phyloP scores from a whole-genome alignment of 2,888 invertebrate genomes.

The Aspidapion aeneum region DNA sequence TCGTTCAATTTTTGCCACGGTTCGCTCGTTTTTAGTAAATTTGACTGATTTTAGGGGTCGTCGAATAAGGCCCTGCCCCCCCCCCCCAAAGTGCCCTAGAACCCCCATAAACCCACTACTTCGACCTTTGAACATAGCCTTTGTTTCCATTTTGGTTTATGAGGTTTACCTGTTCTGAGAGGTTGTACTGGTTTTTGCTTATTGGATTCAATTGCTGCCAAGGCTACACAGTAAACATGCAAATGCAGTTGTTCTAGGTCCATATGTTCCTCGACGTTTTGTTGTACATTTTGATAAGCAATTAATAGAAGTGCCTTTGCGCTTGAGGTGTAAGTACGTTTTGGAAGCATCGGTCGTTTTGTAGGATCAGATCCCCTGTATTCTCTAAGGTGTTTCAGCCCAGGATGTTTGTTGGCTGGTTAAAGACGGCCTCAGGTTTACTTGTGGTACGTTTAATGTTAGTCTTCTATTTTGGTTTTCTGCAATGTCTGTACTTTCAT shows the following conservation, averaged over 20 bases:
- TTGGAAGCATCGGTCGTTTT: not conserved
- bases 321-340: not conserved
- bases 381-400: too few species aligned
- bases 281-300: not conserved
- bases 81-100: too few species aligned
- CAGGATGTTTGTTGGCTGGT: too few species aligned
- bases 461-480: not conserved
- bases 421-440: too few species aligned
- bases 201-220: not conserved
- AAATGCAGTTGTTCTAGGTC: not conserved
- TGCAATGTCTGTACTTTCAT: not conserved
- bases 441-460: too few species aligned
- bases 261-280: not conserved
- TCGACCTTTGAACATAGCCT: too few species aligned
- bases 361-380: not conserved
- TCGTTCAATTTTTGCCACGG: too few species aligned
- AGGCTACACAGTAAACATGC: not conserved
- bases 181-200: not conserved
- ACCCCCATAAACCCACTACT: too few species aligned
- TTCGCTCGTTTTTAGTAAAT: too few species aligned
- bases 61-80: too few species aligned
- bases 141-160: not conserved
- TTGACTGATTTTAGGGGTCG: too few species aligned
- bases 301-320: not conserved
- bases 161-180: not conserved